Percentiles rank a stretch among this genome's conserved stretches.
Conservation (phyloP, 2,888 invertebrate genomes). For the Lutraria lutraria region DNA sequence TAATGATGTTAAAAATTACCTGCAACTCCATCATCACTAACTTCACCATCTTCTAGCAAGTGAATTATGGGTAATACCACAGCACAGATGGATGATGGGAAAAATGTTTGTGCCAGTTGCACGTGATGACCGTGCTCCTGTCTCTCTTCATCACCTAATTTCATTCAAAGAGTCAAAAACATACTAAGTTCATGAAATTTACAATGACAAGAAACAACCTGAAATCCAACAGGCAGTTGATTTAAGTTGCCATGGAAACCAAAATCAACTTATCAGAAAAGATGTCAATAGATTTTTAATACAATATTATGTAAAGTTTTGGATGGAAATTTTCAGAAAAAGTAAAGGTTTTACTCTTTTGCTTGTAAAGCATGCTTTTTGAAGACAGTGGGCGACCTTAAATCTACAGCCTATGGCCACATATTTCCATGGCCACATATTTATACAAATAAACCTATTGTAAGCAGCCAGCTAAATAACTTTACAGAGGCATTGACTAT, state of each 20-base stretch:
- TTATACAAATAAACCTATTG: not conserved
- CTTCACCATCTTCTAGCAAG: constrained; percentile 97
- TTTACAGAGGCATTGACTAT: not conserved
- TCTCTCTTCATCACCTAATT: constrained; percentile 84
- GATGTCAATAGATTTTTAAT: too few species aligned
- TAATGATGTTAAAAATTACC: constrained; percentile 79
- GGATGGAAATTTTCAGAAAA: not conserved
- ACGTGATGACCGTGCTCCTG: constrained; percentile 87
- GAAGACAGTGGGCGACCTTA: not conserved
- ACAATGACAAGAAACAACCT: not conserved
- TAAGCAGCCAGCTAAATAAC: not conserved
- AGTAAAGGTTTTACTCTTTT: not conserved
- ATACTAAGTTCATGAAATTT: not conserved
- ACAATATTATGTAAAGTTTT: too few species aligned
- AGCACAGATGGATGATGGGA: constrained; percentile 98
- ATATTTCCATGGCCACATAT: not conserved
- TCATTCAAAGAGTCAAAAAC: not conserved
- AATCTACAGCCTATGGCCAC: not conserved
- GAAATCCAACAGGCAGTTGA: not conserved
- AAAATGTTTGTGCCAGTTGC: constrained; percentile 95
- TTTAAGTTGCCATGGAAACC: constrained; percentile 8
- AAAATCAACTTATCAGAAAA: not conserved
- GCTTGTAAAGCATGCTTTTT: not conserved
- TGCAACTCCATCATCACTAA: constrained; percentile 94
- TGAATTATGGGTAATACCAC: constrained; percentile 98